Percentiles rank a stretch among this genome's conserved stretches.
Conservation (phyloP, 2,797 vertebrate species). For the Cichlasoma orientale region DNA sequence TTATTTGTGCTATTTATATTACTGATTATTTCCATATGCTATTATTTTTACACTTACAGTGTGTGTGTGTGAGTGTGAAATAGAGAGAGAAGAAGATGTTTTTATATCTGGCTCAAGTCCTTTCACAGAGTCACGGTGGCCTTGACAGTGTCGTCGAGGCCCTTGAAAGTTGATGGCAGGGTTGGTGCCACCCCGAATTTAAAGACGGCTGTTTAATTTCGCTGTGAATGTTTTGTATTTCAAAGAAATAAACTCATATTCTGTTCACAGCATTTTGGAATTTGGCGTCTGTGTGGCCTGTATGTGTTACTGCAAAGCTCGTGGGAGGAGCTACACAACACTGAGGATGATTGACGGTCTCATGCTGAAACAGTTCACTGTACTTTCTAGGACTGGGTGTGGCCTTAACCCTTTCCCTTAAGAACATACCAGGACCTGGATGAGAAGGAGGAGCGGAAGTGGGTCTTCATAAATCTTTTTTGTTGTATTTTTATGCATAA, state of each 20-base stretch:
- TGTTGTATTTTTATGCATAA: too few relatives aligned
- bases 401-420: slow-evolving; percentile 33
- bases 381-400: slow-evolving; percentile 43
- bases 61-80: too few relatives aligned
- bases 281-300: neutral
- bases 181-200: neutral
- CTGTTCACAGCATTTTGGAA: neutral
- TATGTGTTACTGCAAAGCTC: slow-evolving; percentile 8
- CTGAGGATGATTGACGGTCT: slow-evolving; percentile 16
- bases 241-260: neutral
- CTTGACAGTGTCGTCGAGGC: too few relatives aligned
- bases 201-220: neutral
- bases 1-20: too few relatives aligned
- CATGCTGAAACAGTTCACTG: slow-evolving; percentile 41
- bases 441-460: neutral
- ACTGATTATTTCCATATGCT: too few relatives aligned
- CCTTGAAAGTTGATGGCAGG: too few relatives aligned
- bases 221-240: neutral
- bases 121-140: too few relatives aligned
- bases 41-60: too few relatives aligned
- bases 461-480: neutral
- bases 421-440: neutral
- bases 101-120: too few relatives aligned
- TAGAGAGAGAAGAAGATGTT: too few relatives aligned
- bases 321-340: neutral